Evolutionary conservation across 2,797 vertebrate genomes (phyloP).

Genomic region (Poecilia velifera): DNA sequence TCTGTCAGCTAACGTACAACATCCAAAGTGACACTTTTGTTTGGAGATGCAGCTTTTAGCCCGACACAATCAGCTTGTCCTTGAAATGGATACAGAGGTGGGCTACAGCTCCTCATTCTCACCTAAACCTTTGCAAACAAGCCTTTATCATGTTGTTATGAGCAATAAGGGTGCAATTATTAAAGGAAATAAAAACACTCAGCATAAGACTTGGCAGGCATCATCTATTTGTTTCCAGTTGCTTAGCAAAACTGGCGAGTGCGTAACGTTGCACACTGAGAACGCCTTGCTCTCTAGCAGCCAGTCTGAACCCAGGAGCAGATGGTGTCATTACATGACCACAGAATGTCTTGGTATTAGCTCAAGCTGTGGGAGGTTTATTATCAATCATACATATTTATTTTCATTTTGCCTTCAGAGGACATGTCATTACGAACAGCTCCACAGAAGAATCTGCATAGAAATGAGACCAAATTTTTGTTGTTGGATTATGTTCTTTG

Average conservation of each 20-base stretch:
- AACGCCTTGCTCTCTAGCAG: slow-evolving; percentile 35
- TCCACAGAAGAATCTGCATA: slow-evolving; percentile 14
- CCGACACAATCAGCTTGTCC: slow-evolving; percentile 65
- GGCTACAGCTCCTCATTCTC: slow-evolving; percentile 36
- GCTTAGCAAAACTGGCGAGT: slow-evolving; percentile 50
- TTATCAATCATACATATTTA: slow-evolving; percentile 45
- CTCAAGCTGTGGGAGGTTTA: slow-evolving; percentile 46
- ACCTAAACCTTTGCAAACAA: slow-evolving; percentile 60
- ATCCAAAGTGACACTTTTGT: slow-evolving; percentile 51
- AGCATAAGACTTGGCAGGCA: slow-evolving; percentile 37
- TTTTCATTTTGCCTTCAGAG: slow-evolving; percentile 33
- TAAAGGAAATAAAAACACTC: slow-evolving; percentile 42
- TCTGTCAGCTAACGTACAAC: slow-evolving; percentile 69
- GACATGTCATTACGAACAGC: slow-evolving; percentile 9
- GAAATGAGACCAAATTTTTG: not conserved
- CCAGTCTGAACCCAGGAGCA: slow-evolving; percentile 59
- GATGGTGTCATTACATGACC: slow-evolving; percentile 75
- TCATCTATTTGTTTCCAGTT: slow-evolving; percentile 51
- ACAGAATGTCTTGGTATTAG: slow-evolving; percentile 61
- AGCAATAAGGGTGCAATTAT: slow-evolving; percentile 61
- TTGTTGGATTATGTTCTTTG: not conserved
- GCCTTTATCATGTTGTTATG: slow-evolving; percentile 60
- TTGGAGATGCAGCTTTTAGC: slow-evolving; percentile 55
- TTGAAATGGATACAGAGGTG: slow-evolving; percentile 50
- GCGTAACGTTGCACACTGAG: slow-evolving; percentile 40